Evolutionary conservation across 2,888 invertebrate genomes (phyloP), one percentile per base, ranked within the genome.

Genomic region (Andrena hattorfiana): DNA sequence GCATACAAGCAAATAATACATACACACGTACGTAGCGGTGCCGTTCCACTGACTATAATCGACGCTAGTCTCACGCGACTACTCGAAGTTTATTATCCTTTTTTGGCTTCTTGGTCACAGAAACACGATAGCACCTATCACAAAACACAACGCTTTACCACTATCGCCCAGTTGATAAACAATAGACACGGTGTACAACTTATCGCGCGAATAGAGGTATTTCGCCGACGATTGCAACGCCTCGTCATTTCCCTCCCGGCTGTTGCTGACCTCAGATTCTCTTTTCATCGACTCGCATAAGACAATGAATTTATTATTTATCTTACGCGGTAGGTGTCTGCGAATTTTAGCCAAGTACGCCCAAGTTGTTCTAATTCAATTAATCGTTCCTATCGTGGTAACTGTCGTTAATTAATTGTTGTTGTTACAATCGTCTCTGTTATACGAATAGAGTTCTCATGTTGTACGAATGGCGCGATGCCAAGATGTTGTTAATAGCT

Each of bases 51-150:
- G 13, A 76, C 35, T 20, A 28, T 20, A 28, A 76, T 69, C 54
- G 73, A 85, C 63, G 60, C 66, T 69, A 51, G 48, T 66, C 35
- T 60, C 13, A 13, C 73, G 71, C 72, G 80, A 78, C 78, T 81
- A 48, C 60, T 64, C 32, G 71, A 77, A 77, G n/a, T 78, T 85
- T 86, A 63, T 87, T 77, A 77, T 87, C 93, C 91, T 90, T 92
- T 68, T 93, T 94, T 91, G 92, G 94, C 93, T 94, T 94, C 89
- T 93, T 93, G 91, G 91, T 93, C 93, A 93, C 92, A 92, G 90
- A 92, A 90, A 93, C 90, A 93, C 91, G 89, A 90, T 86, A 77
- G 93, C 93, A 93, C 93, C 89, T 88, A 90, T 92, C 92, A 92
- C 92, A 91, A 85, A 89, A 93, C 92, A 93, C 91, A 86, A 90